These are phyloP conservation scores for Siniperca chuatsi DNA, from an alignment of 2,113 vertebrate species.

Conservation along the genomic window DNA sequence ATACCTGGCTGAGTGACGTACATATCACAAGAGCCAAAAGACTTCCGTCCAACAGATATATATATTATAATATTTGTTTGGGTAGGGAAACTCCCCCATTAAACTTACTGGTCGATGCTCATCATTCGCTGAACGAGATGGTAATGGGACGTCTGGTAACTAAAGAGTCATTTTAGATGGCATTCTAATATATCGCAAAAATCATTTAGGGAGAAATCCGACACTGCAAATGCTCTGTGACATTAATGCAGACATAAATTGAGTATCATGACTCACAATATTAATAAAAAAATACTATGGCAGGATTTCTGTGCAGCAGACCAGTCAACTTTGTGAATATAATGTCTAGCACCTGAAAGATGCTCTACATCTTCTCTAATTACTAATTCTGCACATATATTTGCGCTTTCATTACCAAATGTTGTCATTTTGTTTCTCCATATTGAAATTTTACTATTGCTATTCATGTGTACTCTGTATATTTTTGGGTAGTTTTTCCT, in stretches of 20 bases:
- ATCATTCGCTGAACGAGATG: background rate
- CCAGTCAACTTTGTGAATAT: background rate
- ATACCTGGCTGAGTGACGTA: background rate
- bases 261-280: background rate
- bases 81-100: background rate
- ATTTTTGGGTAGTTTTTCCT: background rate
- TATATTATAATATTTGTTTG: background rate
- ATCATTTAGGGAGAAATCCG: background rate
- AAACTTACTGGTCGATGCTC: background rate
- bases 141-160: background rate
- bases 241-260: background rate
- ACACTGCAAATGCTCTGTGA: background rate
- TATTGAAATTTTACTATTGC: background rate
- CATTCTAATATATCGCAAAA: background rate
- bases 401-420: background rate
- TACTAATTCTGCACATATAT: background rate
- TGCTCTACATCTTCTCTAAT: too few relatives aligned
- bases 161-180: background rate
- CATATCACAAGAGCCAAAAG: background rate
- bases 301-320: background rate
- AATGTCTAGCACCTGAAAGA: background rate
- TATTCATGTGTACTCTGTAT: background rate
- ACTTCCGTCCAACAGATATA: background rate
- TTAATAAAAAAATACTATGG: background rate
- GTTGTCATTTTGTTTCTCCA: background rate